These are phyloP conservation scores for Macaria notata DNA, from an alignment of 2,888 invertebrate species.

Conservation along the genomic window DNA sequence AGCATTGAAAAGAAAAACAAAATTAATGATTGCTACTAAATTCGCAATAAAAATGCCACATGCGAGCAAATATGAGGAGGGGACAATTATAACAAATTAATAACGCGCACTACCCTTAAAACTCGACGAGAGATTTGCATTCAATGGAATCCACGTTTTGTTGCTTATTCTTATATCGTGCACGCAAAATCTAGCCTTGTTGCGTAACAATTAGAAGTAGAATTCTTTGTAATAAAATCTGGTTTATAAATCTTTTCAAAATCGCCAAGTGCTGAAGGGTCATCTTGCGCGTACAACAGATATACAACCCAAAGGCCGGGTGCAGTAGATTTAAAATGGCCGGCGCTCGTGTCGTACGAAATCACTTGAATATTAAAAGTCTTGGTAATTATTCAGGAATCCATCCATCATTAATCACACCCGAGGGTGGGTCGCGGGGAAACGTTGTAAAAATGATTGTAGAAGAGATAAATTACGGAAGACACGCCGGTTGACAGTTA, in stretches of 20 bases:
- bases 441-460: conserved; percentile 80
- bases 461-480: conserved; percentile 77
- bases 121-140: conserved; percentile 81
- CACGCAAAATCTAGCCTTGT: conserved; percentile 41
- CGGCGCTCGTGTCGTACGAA: conserved; percentile 40
- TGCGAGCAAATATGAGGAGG: conserved; percentile 75
- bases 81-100: conserved; percentile 80
- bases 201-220: conserved; percentile 7
- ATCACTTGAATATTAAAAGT: conserved; percentile 83
- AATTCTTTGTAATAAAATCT: conserved; percentile 20
- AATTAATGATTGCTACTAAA: conserved; percentile 81
- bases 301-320: conserved; percentile 46
- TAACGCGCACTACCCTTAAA: conserved; percentile 80
- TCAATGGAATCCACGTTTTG: conserved; percentile 72
- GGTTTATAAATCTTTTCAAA: conserved; percentile 45
- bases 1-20: conserved; percentile 73
- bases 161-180: conserved; percentile 46
- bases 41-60: conserved; percentile 82
- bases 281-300: conserved; percentile 53
- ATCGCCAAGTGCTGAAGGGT: conserved; percentile 60
- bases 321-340: conserved; percentile 43
- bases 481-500: conserved; percentile 71
- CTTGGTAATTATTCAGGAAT: conserved; percentile 83
- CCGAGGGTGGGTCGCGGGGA: conserved; percentile 64
- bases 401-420: conserved; percentile 82